Conservation (phyloP, 2,797 vertebrate genomes). For the Hyperoplus lanceolatus region DNA sequence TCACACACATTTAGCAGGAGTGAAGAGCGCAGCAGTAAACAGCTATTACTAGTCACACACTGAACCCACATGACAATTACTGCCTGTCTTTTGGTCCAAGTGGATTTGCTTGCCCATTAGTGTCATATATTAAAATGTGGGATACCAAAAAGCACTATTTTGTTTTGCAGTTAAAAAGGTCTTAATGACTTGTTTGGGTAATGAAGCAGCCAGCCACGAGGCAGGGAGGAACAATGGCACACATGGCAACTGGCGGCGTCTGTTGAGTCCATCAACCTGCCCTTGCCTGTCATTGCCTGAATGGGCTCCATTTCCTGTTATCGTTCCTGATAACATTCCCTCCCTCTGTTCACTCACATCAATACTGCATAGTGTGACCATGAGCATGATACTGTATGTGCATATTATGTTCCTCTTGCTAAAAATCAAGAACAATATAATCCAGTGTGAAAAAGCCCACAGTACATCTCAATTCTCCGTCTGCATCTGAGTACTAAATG, state of each 20-base stretch:
- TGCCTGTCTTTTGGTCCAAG: slow-evolving; percentile 57
- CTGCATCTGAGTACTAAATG: slow-evolving; percentile 17
- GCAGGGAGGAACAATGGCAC: slow-evolving; percentile 53
- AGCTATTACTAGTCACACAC: slow-evolving; percentile 77
- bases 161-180: slow-evolving; percentile 63
- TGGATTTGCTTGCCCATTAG: slow-evolving; percentile 62
- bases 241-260: slow-evolving; percentile 44
- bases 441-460: neutral
- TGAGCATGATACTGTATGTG: slow-evolving; percentile 28
- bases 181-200: slow-evolving; percentile 72
- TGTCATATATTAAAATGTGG: slow-evolving; percentile 59
- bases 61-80: slow-evolving; percentile 58
- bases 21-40: slow-evolving; percentile 61
- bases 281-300: slow-evolving; percentile 47
- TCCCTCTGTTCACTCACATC: slow-evolving; percentile 49
- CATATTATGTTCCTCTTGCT: slow-evolving; percentile 56
- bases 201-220: slow-evolving; percentile 54
- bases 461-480: neutral
- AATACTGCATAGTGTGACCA: slow-evolving; percentile 61
- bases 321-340: slow-evolving; percentile 44
- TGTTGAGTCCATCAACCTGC: slow-evolving; percentile 56
- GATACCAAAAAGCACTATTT: slow-evolving; percentile 50
- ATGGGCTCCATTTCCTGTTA: slow-evolving; percentile 59
- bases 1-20: slow-evolving; percentile 48
- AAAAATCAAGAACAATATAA: slow-evolving; percentile 35